Percentiles rank a stretch among this genome's conserved stretches.
Conservation (phyloP, 2,797 vertebrate species). For the Eptatretus atami region DNA sequence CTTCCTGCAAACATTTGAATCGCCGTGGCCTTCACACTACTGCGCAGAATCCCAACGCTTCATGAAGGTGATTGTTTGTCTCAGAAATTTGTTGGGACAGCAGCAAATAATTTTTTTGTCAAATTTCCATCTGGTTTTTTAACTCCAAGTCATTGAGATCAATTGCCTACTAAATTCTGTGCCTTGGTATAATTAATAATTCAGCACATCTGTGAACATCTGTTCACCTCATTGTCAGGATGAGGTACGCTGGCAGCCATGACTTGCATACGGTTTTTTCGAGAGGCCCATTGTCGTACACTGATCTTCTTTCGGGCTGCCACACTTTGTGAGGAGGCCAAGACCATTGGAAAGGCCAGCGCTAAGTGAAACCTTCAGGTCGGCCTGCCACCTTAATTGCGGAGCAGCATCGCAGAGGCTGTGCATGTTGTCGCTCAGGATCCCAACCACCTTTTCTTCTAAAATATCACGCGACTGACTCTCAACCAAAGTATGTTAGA, state of each 20-base stretch:
- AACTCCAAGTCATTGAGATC: no score
- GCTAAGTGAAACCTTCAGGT: not conserved
- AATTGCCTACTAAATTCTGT: no score
- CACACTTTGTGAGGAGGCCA: conserved; percentile 55
- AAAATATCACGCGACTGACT: not conserved
- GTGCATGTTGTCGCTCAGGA: not conserved
- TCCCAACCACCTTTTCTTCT: not conserved
- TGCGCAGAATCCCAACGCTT: conserved; percentile 83
- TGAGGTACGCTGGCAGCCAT: conserved; percentile 71
- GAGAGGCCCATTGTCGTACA: conserved; percentile 44
- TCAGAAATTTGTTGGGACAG: no score
- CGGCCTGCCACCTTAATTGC: not conserved
- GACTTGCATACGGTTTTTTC: conserved; percentile 86
- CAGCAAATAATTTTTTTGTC: not conserved
- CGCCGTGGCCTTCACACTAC: conserved; percentile 45
- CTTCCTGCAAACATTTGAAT: conserved; percentile 68
- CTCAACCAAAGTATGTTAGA: not conserved
- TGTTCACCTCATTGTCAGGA: conserved; percentile 22
- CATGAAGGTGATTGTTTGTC: conserved; percentile 38
- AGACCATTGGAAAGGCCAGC: conserved; percentile 49
- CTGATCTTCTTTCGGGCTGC: conserved; percentile 51
- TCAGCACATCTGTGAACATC: not conserved
- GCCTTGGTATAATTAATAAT: no score
- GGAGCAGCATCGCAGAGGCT: no score
- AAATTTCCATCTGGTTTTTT: not conserved